phyloP scores from a whole-genome alignment of 2,888 invertebrate genomes.

The Girardia tigrina region DNA sequence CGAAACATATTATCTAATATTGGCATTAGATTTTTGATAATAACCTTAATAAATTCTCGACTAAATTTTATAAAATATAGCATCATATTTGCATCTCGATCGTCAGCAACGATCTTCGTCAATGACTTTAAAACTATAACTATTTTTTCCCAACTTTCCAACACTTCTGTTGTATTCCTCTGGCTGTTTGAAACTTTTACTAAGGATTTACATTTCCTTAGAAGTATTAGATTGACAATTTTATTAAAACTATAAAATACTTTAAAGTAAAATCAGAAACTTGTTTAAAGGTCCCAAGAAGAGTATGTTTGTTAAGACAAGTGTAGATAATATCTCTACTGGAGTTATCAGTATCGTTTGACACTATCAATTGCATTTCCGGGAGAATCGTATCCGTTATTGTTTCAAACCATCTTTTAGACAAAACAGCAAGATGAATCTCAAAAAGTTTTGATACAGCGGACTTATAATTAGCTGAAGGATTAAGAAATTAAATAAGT shows the following conservation, averaged over 20 bases:
- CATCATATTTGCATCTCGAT: conserved; percentile 4
- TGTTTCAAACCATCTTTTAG: not conserved
- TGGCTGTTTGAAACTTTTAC: not conserved
- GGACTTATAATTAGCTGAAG: not conserved
- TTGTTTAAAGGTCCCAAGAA: not conserved
- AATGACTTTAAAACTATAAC: not conserved
- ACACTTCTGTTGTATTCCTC: not conserved
- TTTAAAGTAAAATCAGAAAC: not conserved
- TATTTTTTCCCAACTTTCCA: not conserved
- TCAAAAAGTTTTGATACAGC: not conserved
- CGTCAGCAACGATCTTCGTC: not conserved
- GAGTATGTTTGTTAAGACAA: not conserved
- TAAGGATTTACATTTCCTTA: not conserved
- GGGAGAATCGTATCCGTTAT: not conserved
- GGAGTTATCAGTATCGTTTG: not conserved
- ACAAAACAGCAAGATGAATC: not conserved
- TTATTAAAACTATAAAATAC: too few relatives aligned
- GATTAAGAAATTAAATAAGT: not conserved
- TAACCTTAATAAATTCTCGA: conserved; percentile 9
- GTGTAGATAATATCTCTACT: not conserved
- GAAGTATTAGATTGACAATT: not conserved
- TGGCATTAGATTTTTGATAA: not conserved
- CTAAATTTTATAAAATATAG: not conserved
- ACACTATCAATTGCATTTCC: not conserved
- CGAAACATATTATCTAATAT: conserved; percentile 3